These are phyloP conservation scores for Papilio dardanus DNA, from an alignment of 1,140 invertebrate species.

Conservation along the genomic window DNA sequence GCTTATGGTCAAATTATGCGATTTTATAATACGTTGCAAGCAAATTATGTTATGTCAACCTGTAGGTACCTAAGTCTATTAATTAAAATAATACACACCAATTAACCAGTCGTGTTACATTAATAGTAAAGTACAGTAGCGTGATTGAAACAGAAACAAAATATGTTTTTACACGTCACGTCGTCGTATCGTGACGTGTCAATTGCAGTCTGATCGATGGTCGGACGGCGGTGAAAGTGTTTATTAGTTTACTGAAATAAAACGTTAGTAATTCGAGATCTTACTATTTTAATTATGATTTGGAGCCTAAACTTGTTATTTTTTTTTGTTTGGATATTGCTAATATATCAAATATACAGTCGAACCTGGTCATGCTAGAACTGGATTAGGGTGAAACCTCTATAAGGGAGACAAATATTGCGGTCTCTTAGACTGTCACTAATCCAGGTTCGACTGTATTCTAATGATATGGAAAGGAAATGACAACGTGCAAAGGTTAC, in stretches of 20 bases:
- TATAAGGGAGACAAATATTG: too few relatives aligned
- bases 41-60: too few relatives aligned
- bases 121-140: constrained; percentile 29
- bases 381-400: too few relatives aligned
- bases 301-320: background rate
- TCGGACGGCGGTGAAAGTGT: constrained; percentile 14
- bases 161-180: constrained; percentile 7
- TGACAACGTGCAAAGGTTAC: background rate
- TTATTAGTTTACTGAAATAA: background rate
- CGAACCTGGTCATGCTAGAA: too few relatives aligned
- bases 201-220: constrained; percentile 25
- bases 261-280: background rate
- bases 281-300: background rate
- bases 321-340: too few relatives aligned
- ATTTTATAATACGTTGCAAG: background rate
- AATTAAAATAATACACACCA: background rate
- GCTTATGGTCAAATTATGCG: background rate
- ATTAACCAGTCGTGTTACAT: constrained; percentile 29
- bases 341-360: too few relatives aligned
- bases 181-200: background rate
- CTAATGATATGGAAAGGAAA: too few relatives aligned
- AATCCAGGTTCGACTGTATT: too few relatives aligned
- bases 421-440: too few relatives aligned
- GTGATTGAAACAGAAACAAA: constrained; percentile 26
- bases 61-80: background rate